phyloP scores from a whole-genome alignment of 1,140 invertebrate species.

The Euura saliciscinereae region DNA sequence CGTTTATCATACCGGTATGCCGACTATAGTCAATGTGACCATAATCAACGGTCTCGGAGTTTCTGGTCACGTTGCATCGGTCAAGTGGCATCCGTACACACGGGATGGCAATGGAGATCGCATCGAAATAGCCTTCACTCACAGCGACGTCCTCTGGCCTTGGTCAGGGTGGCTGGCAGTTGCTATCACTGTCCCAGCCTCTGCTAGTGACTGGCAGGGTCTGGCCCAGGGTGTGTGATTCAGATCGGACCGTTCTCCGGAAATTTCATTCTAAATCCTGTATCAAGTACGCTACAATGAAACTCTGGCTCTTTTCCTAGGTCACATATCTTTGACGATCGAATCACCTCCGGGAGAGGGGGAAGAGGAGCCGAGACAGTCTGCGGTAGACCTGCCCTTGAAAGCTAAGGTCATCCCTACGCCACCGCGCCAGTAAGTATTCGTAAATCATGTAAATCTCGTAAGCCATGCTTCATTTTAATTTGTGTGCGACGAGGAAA shows the following conservation, averaged over 20 bases:
- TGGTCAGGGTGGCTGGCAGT: constrained; percentile 96
- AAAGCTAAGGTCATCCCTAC: constrained; percentile 77
- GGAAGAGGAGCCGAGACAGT: constrained; percentile 67
- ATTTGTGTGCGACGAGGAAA: background rate
- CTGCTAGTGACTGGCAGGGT: constrained; percentile 78
- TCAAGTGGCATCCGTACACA: constrained; percentile 85
- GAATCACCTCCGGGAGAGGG: constrained; percentile 80
- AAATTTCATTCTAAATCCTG: constrained; percentile 13
- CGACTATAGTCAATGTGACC: constrained; percentile 91
- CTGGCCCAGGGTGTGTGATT: constrained; percentile 59
- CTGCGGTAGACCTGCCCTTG: constrained; percentile 78
- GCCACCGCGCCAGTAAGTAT: constrained; percentile 68
- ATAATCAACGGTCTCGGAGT: constrained; percentile 90
- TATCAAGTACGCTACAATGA: constrained; percentile 23
- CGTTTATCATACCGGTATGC: constrained; percentile 85
- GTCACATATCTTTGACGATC: constrained; percentile 83
- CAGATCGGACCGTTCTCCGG: background rate
- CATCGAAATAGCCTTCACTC: constrained; percentile 75
- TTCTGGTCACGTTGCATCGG: constrained; percentile 70
- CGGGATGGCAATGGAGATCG: constrained; percentile 73
- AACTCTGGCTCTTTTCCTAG: constrained; percentile 60
- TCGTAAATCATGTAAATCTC: background rate
- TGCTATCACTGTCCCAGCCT: constrained; percentile 52
- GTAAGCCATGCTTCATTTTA: no score
- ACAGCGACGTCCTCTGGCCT: constrained; percentile 90